phyloP scores from a whole-genome alignment of 2,113 vertebrate species.

The Lonchura striata region DNA sequence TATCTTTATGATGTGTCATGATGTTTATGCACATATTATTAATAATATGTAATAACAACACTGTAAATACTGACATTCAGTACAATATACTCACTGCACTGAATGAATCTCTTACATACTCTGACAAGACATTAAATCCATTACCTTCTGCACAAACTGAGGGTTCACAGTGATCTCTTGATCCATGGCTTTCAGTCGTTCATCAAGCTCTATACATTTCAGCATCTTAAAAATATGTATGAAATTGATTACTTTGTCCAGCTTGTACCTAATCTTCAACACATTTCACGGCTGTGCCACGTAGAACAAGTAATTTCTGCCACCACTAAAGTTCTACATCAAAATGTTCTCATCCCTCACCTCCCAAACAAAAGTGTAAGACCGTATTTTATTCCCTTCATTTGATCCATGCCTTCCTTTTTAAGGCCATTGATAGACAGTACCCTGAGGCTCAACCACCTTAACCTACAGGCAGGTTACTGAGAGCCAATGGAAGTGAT shows the following conservation, averaged over 20 bases:
- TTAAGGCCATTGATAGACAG: neutral
- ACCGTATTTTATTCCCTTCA: neutral
- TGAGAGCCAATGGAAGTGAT: neutral
- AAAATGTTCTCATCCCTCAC: neutral
- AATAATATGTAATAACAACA: neutral
- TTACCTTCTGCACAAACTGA: conserved; percentile 99
- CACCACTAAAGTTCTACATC: neutral
- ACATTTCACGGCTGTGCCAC: neutral
- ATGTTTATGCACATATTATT: neutral
- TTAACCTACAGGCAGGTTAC: neutral
- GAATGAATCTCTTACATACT: neutral
- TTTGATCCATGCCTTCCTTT: neutral
- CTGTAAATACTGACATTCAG: neutral
- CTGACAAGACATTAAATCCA: neutral
- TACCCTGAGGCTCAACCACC: neutral
- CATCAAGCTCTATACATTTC: conserved; percentile 98
- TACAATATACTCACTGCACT: neutral
- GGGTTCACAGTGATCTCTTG: conserved; percentile 99
- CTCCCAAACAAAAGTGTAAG: neutral
- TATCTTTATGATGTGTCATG: neutral
- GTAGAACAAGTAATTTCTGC: neutral
- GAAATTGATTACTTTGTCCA: neutral
- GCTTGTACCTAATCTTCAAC: neutral
- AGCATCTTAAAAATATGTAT: conserved; percentile 84
- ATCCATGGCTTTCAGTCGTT: conserved; percentile 99